phyloP scores from a whole-genome alignment of 2,888 invertebrate species.

The Cephus rjabovi region DNA sequence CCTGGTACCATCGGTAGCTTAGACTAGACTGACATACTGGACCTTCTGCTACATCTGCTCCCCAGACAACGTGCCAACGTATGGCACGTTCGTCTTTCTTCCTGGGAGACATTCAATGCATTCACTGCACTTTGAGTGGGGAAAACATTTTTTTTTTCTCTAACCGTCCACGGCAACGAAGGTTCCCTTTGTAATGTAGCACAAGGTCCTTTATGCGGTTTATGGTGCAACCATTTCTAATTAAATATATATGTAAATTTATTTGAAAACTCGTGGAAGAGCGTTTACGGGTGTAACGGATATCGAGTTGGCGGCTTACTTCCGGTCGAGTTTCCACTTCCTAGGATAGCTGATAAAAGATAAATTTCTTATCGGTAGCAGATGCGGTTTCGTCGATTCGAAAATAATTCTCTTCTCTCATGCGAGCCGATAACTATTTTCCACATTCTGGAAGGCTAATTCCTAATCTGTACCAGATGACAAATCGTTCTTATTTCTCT shows the following conservation, averaged over 20 bases:
- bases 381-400: not conserved
- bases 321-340: not conserved
- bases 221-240: not conserved
- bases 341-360: conserved; percentile 15
- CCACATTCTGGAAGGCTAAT: not conserved
- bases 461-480: not conserved
- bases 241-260: too few relatives aligned
- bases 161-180: not conserved
- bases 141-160: not conserved
- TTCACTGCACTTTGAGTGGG: not conserved
- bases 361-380: conserved; percentile 15
- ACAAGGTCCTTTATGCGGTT: not conserved
- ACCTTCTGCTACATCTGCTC: not conserved
- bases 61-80: not conserved
- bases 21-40: not conserved
- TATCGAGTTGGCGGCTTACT: not conserved
- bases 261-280: not conserved
- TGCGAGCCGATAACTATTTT: not conserved
- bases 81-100: not conserved
- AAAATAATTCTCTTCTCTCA: not conserved
- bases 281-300: not conserved
- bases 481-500: not conserved
- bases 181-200: not conserved
- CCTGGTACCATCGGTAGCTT: too few relatives aligned
- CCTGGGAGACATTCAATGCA: not conserved